These are phyloP conservation scores for Xylota sylvarum DNA, from an alignment of 2,888 invertebrate genomes.

Conservation along the genomic window DNA sequence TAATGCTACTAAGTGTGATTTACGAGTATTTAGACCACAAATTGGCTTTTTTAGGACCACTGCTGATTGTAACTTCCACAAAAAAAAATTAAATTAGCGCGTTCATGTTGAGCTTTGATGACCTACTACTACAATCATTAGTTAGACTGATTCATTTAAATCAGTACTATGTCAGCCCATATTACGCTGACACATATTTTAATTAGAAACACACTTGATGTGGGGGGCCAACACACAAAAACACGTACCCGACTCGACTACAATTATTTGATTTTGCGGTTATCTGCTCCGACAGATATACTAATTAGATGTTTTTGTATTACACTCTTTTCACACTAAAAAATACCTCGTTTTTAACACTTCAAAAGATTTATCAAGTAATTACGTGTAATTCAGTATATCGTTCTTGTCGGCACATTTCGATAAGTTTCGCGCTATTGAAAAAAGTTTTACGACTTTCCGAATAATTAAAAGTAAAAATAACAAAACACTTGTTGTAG, in stretches of 20 bases:
- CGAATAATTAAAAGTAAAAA: background rate
- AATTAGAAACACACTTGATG: background rate
- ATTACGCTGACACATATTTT: background rate
- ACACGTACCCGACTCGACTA: background rate
- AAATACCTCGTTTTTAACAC: background rate
- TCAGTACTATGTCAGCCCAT: background rate
- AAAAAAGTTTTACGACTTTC: conserved; percentile 13
- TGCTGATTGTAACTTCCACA: too few species aligned
- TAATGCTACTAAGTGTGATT: too few species aligned
- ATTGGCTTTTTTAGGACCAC: too few species aligned
- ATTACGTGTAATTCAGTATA: conserved; percentile 6
- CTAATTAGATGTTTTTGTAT: background rate
- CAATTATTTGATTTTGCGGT: background rate
- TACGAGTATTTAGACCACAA: too few species aligned
- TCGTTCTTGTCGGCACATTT: conserved; percentile 10
- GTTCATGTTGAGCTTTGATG: background rate
- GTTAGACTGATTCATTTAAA: background rate
- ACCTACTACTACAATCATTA: background rate
- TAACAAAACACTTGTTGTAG: background rate
- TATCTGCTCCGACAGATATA: conserved; percentile 3
- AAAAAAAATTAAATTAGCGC: too few species aligned
- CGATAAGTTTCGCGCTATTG: conserved; percentile 1
- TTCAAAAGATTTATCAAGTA: conserved; percentile 9
- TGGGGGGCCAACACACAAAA: background rate
- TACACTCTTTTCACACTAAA: background rate